These are phyloP conservation scores for Cantharis rustica DNA, from an alignment of 2,888 invertebrate species.

Conservation along the genomic window DNA sequence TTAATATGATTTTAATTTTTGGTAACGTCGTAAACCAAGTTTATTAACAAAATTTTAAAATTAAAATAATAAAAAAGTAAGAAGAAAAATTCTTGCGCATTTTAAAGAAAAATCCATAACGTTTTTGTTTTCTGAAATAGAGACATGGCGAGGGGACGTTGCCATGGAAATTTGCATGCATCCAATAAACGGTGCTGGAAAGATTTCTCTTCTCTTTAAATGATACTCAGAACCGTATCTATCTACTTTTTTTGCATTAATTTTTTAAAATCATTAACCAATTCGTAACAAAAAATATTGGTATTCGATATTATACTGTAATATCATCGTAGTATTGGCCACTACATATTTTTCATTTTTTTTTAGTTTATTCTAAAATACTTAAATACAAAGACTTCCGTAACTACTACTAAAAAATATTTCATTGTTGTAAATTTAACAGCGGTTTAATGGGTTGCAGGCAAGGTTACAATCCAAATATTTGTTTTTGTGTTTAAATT, in stretches of 20 bases:
- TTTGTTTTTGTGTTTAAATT: not conserved
- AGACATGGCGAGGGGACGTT: constrained; percentile 50
- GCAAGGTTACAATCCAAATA: not conserved
- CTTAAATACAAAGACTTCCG: too few species aligned
- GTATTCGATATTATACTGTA: too few species aligned
- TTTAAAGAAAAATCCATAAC: constrained; percentile 53
- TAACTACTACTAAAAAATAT: too few species aligned
- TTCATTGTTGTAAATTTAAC: too few species aligned
- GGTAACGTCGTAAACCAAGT: not conserved
- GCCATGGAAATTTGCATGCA: constrained; percentile 57
- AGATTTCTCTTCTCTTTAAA: constrained; percentile 32
- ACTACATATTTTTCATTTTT: not conserved
- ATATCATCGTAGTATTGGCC: not conserved
- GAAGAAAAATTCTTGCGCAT: constrained; percentile 42
- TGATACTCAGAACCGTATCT: constrained; percentile 22
- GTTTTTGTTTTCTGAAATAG: constrained; percentile 54
- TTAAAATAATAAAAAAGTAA: constrained; percentile 13
- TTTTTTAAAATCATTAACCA: not conserved
- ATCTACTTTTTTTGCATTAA: not conserved
- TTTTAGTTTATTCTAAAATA: too few species aligned
- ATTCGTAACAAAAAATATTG: not conserved
- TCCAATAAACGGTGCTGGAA: constrained; percentile 50
- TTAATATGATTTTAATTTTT: not conserved
- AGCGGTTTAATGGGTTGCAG: not conserved
- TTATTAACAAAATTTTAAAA: constrained; percentile 14